Conservation (phyloP, 64 coral and sea anemone species). For the Trachythela sp. region DNA sequence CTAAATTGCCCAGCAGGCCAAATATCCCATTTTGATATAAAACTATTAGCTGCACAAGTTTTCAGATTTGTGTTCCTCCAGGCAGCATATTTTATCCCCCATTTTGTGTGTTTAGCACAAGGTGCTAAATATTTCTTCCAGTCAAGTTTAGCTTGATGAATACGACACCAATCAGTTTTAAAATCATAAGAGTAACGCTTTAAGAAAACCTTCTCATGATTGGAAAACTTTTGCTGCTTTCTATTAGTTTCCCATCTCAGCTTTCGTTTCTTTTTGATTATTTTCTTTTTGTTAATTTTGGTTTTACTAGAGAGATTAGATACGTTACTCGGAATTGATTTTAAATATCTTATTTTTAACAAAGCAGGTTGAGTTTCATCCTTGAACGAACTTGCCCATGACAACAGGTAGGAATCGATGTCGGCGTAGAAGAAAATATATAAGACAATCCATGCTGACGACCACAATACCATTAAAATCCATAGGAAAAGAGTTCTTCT, state of each 20-base stretch:
- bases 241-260: too few species aligned
- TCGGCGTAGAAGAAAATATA: background rate
- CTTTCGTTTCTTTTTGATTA: background rate
- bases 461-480: background rate
- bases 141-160: constrained; percentile 43
- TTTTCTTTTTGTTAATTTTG: background rate
- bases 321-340: background rate
- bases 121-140: constrained; percentile 63
- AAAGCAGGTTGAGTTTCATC: background rate
- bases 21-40: constrained; percentile 48
- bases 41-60: constrained; percentile 50
- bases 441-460: background rate
- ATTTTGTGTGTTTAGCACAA: constrained; percentile 49
- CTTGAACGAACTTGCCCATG: background rate
- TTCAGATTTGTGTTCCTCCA: background rate
- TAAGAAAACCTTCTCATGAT: background rate
- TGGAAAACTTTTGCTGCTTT: background rate
- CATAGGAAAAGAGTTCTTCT: background rate
- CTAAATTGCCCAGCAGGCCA: constrained; percentile 54
- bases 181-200: constrained; percentile 18
- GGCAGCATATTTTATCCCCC: constrained; percentile 7
- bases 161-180: constrained; percentile 62
- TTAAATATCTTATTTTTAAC: background rate
- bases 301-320: background rate
- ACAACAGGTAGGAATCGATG: background rate